Conservation (phyloP, 2,888 invertebrate species). For the Capitulum mitella region DNA sequence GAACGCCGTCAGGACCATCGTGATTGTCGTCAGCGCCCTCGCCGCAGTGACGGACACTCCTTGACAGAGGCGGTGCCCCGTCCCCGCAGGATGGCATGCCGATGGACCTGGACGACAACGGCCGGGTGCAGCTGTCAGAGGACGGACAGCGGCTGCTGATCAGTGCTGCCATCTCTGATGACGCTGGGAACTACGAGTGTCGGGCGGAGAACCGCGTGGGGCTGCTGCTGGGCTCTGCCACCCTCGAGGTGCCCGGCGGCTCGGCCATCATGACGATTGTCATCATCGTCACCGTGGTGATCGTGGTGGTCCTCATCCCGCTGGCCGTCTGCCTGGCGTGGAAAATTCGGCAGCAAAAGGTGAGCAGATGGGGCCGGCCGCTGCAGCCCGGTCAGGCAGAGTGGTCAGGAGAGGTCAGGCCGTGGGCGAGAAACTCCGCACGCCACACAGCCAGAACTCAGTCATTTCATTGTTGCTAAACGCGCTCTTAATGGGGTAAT, state of each 20-base stretch:
- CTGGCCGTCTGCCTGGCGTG: slow-evolving; percentile 22
- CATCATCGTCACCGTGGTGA: slow-evolving; percentile 28
- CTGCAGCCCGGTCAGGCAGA: too few species aligned
- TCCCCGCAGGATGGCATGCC: neutral
- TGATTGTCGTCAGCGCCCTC: too few species aligned
- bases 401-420: too few species aligned
- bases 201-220: neutral
- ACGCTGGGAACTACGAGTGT: slow-evolving; percentile 30
- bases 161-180: slow-evolving; percentile 26
- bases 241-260: neutral
- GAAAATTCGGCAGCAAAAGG: neutral
- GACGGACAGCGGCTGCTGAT: slow-evolving; percentile 27
- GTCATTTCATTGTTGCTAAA: too few species aligned
- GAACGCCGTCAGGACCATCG: too few species aligned
- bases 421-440: too few species aligned
- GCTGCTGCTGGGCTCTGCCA: neutral
- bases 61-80: too few species aligned
- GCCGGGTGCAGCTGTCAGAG: neutral
- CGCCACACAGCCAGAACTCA: too few species aligned
- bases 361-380: too few species aligned
- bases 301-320: slow-evolving; percentile 29
- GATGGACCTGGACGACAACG: neutral
- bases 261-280: slow-evolving; percentile 11
- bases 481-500: too few species aligned
- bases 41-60: too few species aligned